Percentiles rank a stretch among this genome's conserved stretches.
Conservation (phyloP, 2,888 invertebrate genomes). For the Cephus runcator region DNA sequence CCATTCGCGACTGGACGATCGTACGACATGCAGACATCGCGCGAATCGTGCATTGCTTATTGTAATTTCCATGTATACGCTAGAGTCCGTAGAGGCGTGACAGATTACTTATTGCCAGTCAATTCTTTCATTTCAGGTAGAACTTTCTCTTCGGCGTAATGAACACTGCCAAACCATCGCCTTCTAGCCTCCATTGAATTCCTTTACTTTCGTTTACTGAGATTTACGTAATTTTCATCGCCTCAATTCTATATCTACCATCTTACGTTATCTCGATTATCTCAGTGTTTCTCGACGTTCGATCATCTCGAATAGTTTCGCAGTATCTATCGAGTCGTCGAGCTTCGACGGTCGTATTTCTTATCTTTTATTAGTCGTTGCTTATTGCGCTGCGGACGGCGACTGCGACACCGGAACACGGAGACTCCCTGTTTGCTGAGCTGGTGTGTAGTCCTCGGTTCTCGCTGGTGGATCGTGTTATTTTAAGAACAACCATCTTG, state of each 20-base stretch:
- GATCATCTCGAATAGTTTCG: neutral
- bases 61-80: neutral
- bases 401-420: neutral
- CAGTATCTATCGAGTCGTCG: neutral
- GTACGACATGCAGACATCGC: neutral
- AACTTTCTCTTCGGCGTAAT: neutral
- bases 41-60: neutral
- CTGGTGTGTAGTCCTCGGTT: neutral
- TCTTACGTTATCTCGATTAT: neutral
- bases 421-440: neutral
- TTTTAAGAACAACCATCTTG: neutral
- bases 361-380: neutral
- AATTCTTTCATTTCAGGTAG: neutral
- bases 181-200: neutral
- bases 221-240: neutral
- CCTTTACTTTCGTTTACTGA: neutral
- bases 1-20: neutral
- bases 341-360: neutral
- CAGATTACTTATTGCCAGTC: neutral
- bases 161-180: neutral
- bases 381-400: neutral
- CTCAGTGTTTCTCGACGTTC: neutral
- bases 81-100: neutral
- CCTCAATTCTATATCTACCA: neutral
- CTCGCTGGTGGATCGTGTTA: neutral